Base-by-base conservation (phyloP, 2,888 invertebrate species). In the Andrena dorsata region DNA sequence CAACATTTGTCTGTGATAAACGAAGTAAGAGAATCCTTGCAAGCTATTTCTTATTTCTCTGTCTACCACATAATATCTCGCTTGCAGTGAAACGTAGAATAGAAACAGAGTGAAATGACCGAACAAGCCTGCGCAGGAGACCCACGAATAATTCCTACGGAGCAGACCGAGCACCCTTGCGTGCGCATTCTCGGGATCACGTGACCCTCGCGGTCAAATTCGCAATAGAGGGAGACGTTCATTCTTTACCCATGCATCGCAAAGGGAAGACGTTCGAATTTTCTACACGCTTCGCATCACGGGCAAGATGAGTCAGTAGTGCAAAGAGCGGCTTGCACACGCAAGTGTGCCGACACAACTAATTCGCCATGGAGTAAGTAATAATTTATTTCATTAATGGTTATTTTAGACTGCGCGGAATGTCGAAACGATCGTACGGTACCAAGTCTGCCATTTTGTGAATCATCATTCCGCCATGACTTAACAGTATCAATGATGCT, bases 231-330 rank as follows among this genome's bases (percentile, higher is more conserved):
- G 63, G 63, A 51, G 73, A 74, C 84, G 82, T 75, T 91, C 92
- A 92, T 91, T 94, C 91, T 88, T 85, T 87, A 92, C 91, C 92
- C 92, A 94, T 94, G 94, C 91, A 89, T 90, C 91, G 84, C 70
- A 80, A 71, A 86, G 89, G 84, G 85, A 92, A 91, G 92, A 91
- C 90, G 89, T 91, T 76, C 75, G 79, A 94, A 94, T 94, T 94
- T 94, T 94, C 93, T 94, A 92, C 93, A 91, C 94, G 94, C 94
- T 94, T 94, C 93, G 94, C 94, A 91, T 78, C 80, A 85, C 95
- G 95, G 94, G 95, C 95, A 96, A 95, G 95, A 97, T 97, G 96
- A 96, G 95, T 96, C 95, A 96, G 95, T 97, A 97, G 96, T 95
- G 94, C 94, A 92, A 72, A 93, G 94, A 94, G 94, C 93, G 94